Percentiles rank a stretch among this genome's conserved stretches.
Evolutionary conservation across 1,140 invertebrate species (phyloP).

Genomic region (Drosophila simulans): DNA sequence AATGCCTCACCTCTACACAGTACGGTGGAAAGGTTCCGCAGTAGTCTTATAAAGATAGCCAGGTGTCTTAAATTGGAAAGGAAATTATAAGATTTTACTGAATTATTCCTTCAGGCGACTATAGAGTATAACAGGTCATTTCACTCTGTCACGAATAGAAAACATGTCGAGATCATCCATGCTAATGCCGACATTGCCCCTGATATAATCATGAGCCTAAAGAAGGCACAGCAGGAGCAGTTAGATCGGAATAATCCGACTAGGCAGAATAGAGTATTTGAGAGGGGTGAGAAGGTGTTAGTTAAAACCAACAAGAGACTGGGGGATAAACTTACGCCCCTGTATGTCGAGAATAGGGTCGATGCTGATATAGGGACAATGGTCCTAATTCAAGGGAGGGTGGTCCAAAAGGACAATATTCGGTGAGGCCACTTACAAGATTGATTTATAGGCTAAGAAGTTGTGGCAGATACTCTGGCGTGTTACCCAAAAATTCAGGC

Average conservation of each 20-base stretch:
- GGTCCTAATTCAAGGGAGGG: too few species aligned
- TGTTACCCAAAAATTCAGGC: too few species aligned
- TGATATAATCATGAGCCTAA: not conserved
- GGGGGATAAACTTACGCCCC: not conserved
- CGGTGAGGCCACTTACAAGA: too few species aligned
- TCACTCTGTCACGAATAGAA: not conserved
- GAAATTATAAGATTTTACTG: not conserved
- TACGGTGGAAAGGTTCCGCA: not conserved
- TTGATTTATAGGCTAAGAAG: too few species aligned
- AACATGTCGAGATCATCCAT: not conserved
- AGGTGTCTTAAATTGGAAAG: not conserved
- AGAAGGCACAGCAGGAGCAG: not conserved
- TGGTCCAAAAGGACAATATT: too few species aligned
- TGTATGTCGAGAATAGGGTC: not conserved
- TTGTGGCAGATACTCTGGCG: too few species aligned
- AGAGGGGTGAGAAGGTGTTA: not conserved
- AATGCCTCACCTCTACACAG: too few species aligned
- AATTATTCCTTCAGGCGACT: not conserved
- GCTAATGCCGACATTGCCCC: not conserved
- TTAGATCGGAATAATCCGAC: too few species aligned
- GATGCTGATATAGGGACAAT: too few species aligned
- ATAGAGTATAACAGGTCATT: not conserved
- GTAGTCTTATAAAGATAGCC: not conserved
- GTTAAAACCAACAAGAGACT: constrained; percentile 1
- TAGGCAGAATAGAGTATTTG: not conserved